Conservation (phyloP, 2,888 invertebrate genomes). For the Drosophila cracens region DNA sequence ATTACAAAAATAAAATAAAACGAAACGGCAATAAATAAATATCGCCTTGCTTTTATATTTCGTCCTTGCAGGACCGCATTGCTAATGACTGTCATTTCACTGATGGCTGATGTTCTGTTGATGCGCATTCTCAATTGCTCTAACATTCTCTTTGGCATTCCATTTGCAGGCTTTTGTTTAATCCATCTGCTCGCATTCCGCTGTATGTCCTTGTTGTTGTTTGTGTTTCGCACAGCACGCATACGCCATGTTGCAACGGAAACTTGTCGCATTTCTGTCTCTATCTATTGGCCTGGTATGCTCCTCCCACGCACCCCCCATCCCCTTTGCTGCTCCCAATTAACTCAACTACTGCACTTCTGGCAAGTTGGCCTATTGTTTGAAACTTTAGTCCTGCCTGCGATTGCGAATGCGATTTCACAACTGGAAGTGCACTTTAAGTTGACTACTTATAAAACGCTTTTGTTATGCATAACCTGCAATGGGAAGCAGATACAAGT, state of each 20-base stretch:
- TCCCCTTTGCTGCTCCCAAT: constrained; percentile 2
- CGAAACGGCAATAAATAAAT: constrained; percentile 49
- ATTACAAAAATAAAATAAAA: constrained; percentile 48
- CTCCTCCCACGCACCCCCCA: rapidly evolving
- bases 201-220: constrained; percentile 36
- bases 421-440: constrained; percentile 28
- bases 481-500: background rate
- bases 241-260: constrained; percentile 43
- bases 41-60: constrained; percentile 4
- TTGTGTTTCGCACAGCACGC: constrained; percentile 44
- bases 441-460: constrained; percentile 9
- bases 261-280: constrained; percentile 48
- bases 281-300: constrained; percentile 3
- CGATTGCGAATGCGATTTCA: constrained; percentile 14
- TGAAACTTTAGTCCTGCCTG: constrained; percentile 41
- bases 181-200: constrained; percentile 33
- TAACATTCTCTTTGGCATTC: background rate
- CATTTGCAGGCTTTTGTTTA: constrained; percentile 36
- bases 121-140: constrained; percentile 6
- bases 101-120: constrained; percentile 10
- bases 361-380: constrained; percentile 57
- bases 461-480: background rate
- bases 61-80: background rate
- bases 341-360: constrained; percentile 29
- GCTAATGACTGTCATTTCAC: constrained; percentile 24